These are phyloP conservation scores for Sebastes steindachneri DNA, from an alignment of 2,797 vertebrate genomes.

Conservation along the genomic window DNA sequence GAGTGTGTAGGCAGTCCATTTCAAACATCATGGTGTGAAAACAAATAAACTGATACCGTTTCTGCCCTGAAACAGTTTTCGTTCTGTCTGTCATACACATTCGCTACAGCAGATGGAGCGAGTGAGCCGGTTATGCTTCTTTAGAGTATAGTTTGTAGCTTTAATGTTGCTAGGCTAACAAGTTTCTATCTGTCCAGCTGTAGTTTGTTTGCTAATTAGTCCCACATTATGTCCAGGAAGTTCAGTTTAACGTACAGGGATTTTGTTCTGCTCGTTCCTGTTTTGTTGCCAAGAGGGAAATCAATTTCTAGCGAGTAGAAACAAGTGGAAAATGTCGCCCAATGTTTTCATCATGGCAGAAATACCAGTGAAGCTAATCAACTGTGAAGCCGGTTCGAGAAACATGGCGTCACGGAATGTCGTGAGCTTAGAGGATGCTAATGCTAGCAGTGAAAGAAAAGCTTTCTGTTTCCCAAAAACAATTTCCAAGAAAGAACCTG, in stretches of 20 bases:
- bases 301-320: not conserved
- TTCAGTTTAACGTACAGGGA: not conserved
- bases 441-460: not conserved
- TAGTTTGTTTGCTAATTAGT: conserved; percentile 1
- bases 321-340: not conserved
- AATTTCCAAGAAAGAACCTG: no score
- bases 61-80: not conserved
- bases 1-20: not conserved
- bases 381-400: not conserved
- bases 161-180: not conserved
- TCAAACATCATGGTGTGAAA: not conserved
- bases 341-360: not conserved
- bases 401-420: not conserved
- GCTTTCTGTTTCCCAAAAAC: not conserved
- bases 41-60: not conserved
- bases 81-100: not conserved
- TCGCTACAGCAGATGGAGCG: not conserved
- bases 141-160: not conserved
- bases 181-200: not conserved
- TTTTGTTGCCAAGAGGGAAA: not conserved
- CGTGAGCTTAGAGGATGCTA: not conserved
- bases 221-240: not conserved
- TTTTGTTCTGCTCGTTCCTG: not conserved
- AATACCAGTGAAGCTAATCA: not conserved
- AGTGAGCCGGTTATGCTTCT: not conserved